Percentiles rank a stretch among this genome's conserved stretches.
These are phyloP conservation scores for Hydrolagus affinis DNA, from an alignment of 2,113 vertebrate species.

Conservation along the genomic window DNA sequence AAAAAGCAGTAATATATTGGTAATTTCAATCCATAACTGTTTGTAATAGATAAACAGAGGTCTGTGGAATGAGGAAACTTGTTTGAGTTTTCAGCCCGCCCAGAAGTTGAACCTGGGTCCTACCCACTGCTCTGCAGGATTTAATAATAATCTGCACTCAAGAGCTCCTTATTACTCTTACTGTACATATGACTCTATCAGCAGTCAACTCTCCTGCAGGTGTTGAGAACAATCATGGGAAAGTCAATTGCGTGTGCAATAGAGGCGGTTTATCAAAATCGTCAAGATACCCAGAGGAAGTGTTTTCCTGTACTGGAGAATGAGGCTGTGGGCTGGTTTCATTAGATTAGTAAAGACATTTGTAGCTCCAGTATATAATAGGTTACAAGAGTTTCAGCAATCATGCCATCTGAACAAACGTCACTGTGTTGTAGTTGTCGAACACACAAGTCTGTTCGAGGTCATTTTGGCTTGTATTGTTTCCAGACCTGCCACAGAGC, in stretches of 20 bases:
- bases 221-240: constrained; percentile 13
- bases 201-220: not conserved
- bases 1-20: too few species aligned
- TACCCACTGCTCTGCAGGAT: too few species aligned
- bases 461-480: not conserved
- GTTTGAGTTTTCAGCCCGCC: too few species aligned
- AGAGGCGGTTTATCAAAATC: not conserved
- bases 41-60: too few species aligned
- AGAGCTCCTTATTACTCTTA: too few species aligned
- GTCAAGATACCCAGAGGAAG: not conserved
- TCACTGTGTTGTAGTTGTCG: not conserved
- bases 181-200: not conserved
- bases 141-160: too few species aligned
- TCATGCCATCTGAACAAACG: not conserved
- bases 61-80: too few species aligned
- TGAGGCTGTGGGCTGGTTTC: not conserved
- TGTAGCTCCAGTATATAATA: not conserved
- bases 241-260: not conserved
- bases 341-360: constrained; percentile 15
- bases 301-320: not conserved
- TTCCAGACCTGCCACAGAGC: not conserved
- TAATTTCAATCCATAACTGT: too few species aligned
- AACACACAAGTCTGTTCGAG: not conserved
- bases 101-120: too few species aligned
- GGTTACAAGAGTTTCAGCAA: not conserved